phyloP scores from a whole-genome alignment of 2,113 vertebrate species.

The Heteronetta atricapilla region DNA sequence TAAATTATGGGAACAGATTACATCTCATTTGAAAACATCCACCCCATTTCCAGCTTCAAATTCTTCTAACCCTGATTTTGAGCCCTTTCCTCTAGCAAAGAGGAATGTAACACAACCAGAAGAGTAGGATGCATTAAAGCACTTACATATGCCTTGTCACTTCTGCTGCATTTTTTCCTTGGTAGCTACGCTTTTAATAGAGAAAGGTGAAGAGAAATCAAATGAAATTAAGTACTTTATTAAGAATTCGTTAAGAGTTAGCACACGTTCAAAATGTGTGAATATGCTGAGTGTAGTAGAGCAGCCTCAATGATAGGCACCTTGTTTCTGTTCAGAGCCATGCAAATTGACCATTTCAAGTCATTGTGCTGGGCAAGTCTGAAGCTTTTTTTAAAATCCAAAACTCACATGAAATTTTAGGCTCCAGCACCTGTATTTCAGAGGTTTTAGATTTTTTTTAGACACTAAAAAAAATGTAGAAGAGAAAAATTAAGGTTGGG shows the following conservation, averaged over 20 bases:
- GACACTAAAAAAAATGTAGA: not conserved
- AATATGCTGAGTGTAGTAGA: not conserved
- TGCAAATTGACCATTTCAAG: too few species aligned
- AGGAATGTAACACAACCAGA: not conserved
- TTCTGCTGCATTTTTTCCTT: not conserved
- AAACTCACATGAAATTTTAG: not conserved
- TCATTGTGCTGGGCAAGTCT: too few species aligned
- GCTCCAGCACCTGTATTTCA: not conserved
- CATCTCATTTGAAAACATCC: not conserved
- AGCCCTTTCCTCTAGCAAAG: not conserved
- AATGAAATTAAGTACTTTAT: not conserved
- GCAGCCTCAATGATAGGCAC: not conserved
- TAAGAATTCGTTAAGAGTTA: not conserved
- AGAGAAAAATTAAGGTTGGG: not conserved
- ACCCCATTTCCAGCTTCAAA: not conserved
- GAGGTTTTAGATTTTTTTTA: not conserved
- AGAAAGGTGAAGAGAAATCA: not conserved
- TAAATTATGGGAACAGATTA: not conserved
- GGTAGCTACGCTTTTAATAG: not conserved
- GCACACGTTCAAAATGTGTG: not conserved
- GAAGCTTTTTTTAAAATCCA: not conserved
- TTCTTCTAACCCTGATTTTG: not conserved
- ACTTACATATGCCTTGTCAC: not conserved
- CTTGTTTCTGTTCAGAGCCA: too few species aligned
- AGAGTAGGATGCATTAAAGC: not conserved